Conservation (phyloP, 1,140 invertebrate genomes). For the Elysia chlorotica region DNA sequence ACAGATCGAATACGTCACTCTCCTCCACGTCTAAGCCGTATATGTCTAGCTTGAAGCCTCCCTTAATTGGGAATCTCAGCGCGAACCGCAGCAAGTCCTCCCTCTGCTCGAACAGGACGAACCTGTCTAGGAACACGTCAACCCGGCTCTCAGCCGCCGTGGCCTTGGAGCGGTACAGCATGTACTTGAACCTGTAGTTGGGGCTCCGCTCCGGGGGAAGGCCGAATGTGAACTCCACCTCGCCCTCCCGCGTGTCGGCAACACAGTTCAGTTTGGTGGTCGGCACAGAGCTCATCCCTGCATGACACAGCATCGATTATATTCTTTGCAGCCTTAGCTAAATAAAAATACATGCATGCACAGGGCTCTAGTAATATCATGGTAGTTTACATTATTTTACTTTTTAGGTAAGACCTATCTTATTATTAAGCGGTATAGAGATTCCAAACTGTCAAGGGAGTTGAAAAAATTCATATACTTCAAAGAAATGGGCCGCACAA, state of each 20-base stretch:
- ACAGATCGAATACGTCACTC: constrained; percentile 51
- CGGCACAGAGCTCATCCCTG: not conserved
- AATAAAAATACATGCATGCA: too few relatives aligned
- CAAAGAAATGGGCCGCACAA: too few relatives aligned
- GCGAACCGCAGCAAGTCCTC: constrained; percentile 43
- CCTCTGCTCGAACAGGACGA: constrained; percentile 52
- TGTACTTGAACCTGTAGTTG: constrained; percentile 51
- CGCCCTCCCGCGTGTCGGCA: constrained; percentile 40
- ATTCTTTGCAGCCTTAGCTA: too few relatives aligned
- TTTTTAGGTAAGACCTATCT: too few relatives aligned
- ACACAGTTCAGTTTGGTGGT: constrained; percentile 29
- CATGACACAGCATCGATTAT: too few relatives aligned
- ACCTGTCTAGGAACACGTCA: constrained; percentile 45
- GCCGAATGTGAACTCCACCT: constrained; percentile 45
- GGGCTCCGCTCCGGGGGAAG: constrained; percentile 38
- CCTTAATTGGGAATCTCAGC: constrained; percentile 48
- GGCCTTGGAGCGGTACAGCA: constrained; percentile 41
- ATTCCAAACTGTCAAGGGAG: too few relatives aligned
- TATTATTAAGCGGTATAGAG: too few relatives aligned
- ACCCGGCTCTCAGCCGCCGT: constrained; percentile 21
- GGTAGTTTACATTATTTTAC: too few relatives aligned
- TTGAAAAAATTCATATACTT: too few relatives aligned
- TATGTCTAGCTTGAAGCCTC: constrained; percentile 55
- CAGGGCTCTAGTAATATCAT: too few relatives aligned
- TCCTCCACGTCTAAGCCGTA: constrained; percentile 50